Base-by-base conservation (phyloP, 2,113 vertebrate species). In the Forbesichthys agassizii region DNA sequence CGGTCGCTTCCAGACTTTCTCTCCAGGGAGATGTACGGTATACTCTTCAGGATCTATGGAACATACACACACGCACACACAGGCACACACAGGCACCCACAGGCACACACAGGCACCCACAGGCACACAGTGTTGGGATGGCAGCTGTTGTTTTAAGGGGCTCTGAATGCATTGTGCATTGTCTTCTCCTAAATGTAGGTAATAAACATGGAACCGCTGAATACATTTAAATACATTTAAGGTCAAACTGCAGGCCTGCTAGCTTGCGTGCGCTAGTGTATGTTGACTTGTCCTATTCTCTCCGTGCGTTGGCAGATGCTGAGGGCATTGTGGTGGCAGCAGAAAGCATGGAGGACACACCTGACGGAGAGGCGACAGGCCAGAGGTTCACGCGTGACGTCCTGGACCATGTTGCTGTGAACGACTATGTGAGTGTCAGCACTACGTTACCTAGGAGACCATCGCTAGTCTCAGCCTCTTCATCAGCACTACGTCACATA, bases 381-480 rank as follows among this genome's bases (percentile, higher is more conserved):
- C 87, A 85, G 20, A 91, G 93, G 11, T 86, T 90, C n/a, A 9
- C 89, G 61, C 90, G 93, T 0, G 91, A 94, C 1, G 77, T 91
- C 73, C 72, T 48, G 82, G 86, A 92, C 61, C 86, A 92, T 33
- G 42, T 48, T 59, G 67, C 85, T 1, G 89, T 93, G 9, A 92
- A 88, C 0, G 92, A 94, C 86, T 94, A 94, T 63, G 91, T 93
- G 81, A 91, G 93, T 90, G 51, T 14, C 20, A 27, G 27, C 27
- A 27, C 27, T 27, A 27, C 27, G 27, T 27, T 27, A 27, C 27
- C 27, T 27, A 27, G 1, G 27, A 27, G 27, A 27, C 27, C 2
- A 2, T 27, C 27, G 1, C 27, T 27, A 2, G 27, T 27, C 27
- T 27, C 27, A 27, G 2, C 27, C 27, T 27, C 27, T 27, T 27